Conservation (phyloP, 2,113 vertebrate species). For the Butorides virescens region DNA sequence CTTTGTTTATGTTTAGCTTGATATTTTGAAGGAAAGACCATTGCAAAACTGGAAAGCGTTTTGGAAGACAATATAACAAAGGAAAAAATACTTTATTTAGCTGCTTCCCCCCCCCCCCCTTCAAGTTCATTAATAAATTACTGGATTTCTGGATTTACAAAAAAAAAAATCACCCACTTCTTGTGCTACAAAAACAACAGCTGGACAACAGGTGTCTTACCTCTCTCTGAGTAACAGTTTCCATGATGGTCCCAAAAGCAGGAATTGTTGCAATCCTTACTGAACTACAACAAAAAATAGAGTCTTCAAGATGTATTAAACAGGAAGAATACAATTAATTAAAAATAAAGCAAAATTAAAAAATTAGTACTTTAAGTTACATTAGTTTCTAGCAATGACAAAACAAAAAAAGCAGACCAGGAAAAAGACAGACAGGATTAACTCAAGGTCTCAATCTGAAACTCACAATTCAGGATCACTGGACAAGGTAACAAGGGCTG, state of each 20-base stretch:
- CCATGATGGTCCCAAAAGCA: conserved; percentile 99
- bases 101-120: no score
- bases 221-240: conserved; percentile 98
- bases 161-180: not conserved
- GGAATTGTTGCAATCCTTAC: conserved; percentile 98
- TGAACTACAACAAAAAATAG: conserved; percentile 80
- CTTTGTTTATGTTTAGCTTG: not conserved
- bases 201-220: conserved; percentile 66
- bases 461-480: conserved; percentile 99
- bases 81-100: not conserved
- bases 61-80: not conserved
- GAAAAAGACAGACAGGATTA: conserved; percentile 74
- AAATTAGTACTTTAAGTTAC: conserved; percentile 61
- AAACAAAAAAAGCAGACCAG: conserved; percentile 67
- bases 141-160: not conserved
- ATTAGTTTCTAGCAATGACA: conserved; percentile 74
- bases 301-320: conserved; percentile 39
- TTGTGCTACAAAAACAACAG: not conserved
- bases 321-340: not conserved
- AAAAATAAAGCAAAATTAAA: conserved; percentile 29
- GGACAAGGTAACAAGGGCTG: conserved; percentile 99
- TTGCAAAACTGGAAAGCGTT: not conserved
- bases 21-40: not conserved
- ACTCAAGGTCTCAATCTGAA: conserved; percentile 83
- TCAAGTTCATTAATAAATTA: not conserved